These are phyloP conservation scores for Spilarctia lutea DNA, from an alignment of 2,888 invertebrate species.

Conservation along the genomic window DNA sequence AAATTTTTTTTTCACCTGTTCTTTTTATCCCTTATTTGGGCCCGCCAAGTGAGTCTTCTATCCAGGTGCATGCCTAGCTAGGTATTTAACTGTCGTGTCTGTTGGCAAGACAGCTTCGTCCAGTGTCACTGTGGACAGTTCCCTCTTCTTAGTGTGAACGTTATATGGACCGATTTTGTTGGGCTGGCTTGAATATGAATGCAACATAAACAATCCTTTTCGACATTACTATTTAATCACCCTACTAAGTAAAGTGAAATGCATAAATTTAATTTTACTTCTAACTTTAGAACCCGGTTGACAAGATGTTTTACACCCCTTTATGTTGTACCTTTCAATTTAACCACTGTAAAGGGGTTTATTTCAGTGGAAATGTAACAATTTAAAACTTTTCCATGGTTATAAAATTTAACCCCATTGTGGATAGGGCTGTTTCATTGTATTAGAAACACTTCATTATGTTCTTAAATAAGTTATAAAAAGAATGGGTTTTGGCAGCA, in stretches of 20 bases:
- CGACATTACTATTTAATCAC: neutral
- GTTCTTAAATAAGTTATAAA: neutral
- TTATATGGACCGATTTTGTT: too few relatives aligned
- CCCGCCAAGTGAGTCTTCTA: too few relatives aligned
- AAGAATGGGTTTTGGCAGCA: too few relatives aligned
- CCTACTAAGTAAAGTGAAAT: slow-evolving; percentile 37
- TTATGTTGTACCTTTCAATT: slow-evolving; percentile 35
- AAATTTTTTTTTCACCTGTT: too few relatives aligned
- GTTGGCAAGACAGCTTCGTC: too few relatives aligned
- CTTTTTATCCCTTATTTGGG: too few relatives aligned
- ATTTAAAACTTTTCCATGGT: neutral
- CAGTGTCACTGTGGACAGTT: too few relatives aligned
- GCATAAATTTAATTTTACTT: slow-evolving; percentile 38
- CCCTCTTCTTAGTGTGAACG: too few relatives aligned
- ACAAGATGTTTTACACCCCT: slow-evolving; percentile 36
- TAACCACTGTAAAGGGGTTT: slow-evolving; percentile 17
- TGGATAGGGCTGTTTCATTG: neutral
- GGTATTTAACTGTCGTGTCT: too few relatives aligned
- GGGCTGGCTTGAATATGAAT: too few relatives aligned
- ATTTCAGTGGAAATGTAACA: neutral
- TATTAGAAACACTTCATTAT: neutral
- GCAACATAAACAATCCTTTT: neutral
- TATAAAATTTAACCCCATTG: neutral
- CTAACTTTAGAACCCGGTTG: slow-evolving; percentile 31
- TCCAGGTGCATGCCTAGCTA: too few relatives aligned